Evolutionary conservation across 2,113 vertebrate species (phyloP).

Genomic region (Symphodus melops): DNA sequence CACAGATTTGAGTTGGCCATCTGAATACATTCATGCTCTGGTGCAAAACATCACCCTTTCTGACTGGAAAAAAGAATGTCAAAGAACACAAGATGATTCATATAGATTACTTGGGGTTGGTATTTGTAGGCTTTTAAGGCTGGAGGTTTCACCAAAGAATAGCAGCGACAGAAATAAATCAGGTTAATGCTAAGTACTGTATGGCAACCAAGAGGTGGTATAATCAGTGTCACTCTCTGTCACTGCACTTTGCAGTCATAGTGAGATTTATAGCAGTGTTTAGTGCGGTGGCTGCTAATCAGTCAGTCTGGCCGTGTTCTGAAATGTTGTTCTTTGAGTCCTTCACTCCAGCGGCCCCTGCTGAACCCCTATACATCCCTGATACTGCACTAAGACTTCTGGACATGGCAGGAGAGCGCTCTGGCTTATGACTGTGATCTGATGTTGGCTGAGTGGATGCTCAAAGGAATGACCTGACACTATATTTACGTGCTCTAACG

Average conservation of each 20-base stretch:
- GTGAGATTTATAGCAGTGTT: conserved; percentile 35
- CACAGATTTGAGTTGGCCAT: neutral
- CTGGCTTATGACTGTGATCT: conserved; percentile 22
- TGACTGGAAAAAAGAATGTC: neutral
- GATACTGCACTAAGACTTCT: conserved; percentile 49
- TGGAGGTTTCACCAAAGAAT: neutral
- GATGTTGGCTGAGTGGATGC: conserved; percentile 40
- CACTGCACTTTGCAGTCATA: conserved; percentile 10
- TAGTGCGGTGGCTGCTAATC: conserved; percentile 42
- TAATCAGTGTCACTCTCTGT: conserved; percentile 18
- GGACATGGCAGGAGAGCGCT: conserved; percentile 41
- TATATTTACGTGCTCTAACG: conserved; percentile 13
- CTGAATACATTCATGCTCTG: conserved; percentile 4
- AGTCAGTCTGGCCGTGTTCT: conserved; percentile 45
- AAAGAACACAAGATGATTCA: conserved; percentile 26
- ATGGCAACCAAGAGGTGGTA: neutral
- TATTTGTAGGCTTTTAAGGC: neutral
- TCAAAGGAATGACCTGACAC: conserved; percentile 37
- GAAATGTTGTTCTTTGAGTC: conserved; percentile 53
- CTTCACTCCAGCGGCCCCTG: conserved; percentile 31
- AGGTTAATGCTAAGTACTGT: neutral
- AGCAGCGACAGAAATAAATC: neutral
- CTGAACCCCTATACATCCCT: conserved; percentile 60
- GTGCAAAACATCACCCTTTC: neutral
- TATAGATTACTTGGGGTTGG: neutral